These are phyloP conservation scores for Brachypteracias leptosomus DNA, from an alignment of 2,113 vertebrate genomes.

Conservation along the genomic window DNA sequence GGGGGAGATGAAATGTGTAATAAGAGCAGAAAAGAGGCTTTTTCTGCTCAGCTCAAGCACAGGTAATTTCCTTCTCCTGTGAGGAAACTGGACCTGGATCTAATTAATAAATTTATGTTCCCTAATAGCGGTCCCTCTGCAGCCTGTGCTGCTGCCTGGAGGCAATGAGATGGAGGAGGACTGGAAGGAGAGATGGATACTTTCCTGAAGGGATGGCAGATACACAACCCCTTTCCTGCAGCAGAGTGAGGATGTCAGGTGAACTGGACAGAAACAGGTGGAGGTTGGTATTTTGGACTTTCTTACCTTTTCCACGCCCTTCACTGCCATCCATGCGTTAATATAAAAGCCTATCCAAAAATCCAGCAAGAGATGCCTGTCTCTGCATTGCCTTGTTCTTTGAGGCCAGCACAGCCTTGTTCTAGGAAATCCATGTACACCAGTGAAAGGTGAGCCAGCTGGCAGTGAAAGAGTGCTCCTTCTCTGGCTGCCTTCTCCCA, in stretches of 20 bases:
- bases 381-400: not conserved
- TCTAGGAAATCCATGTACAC: not conserved
- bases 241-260: not conserved
- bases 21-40: conserved; percentile 17
- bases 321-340: not conserved
- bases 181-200: not conserved
- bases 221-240: not conserved
- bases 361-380: not conserved
- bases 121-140: not conserved
- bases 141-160: not conserved
- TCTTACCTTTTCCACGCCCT: not conserved
- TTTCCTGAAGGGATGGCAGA: not conserved
- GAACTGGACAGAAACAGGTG: not conserved
- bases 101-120: not conserved
- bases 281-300: not conserved
- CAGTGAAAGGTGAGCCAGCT: not conserved
- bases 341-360: not conserved
- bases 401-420: not conserved
- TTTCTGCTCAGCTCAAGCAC: not conserved
- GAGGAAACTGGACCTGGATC: not conserved
- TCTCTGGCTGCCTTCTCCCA: not conserved
- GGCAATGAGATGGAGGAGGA: not conserved
- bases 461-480: not conserved
- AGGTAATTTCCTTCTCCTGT: not conserved
- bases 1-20: not conserved